Conservation (phyloP, 2,888 invertebrate species). For the Heliothis peltigera region DNA sequence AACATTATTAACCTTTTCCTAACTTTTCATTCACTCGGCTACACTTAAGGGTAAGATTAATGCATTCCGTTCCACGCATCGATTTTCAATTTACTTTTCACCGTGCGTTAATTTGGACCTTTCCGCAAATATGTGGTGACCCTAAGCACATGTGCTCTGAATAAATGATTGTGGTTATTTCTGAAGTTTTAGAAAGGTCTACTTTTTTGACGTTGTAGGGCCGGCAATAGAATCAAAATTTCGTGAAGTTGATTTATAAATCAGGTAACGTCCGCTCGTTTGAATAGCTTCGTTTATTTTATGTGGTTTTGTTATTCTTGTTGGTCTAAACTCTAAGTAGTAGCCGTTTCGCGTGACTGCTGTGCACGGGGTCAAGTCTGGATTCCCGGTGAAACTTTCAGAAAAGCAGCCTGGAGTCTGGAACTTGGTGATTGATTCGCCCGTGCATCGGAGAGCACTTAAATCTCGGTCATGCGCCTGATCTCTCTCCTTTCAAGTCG, state of each 20-base stretch:
- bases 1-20: constrained; percentile 21
- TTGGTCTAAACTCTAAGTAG: too few relatives aligned
- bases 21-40: constrained; percentile 18
- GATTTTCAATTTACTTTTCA: constrained; percentile 55
- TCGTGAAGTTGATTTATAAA: neutral
- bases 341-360: too few relatives aligned
- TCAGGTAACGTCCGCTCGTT: too few relatives aligned
- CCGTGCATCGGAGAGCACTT: too few relatives aligned
- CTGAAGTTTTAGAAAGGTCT: neutral
- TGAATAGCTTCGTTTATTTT: too few relatives aligned
- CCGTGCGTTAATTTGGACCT: constrained; percentile 28
- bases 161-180: constrained; percentile 37
- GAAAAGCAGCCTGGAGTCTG: too few relatives aligned
- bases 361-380: too few relatives aligned
- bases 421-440: too few relatives aligned
- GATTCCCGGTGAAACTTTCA: too few relatives aligned
- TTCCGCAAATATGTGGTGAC: constrained; percentile 12
- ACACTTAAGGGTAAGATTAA: constrained; percentile 45
- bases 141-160: constrained; percentile 33
- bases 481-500: too few relatives aligned
- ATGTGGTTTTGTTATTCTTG: too few relatives aligned
- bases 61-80: constrained; percentile 34
- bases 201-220: constrained; percentile 7
- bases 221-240: neutral
- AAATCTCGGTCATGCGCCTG: too few relatives aligned